Evolutionary conservation across 2,113 vertebrate species (phyloP).

Genomic region (Cyanistes caeruleus): DNA sequence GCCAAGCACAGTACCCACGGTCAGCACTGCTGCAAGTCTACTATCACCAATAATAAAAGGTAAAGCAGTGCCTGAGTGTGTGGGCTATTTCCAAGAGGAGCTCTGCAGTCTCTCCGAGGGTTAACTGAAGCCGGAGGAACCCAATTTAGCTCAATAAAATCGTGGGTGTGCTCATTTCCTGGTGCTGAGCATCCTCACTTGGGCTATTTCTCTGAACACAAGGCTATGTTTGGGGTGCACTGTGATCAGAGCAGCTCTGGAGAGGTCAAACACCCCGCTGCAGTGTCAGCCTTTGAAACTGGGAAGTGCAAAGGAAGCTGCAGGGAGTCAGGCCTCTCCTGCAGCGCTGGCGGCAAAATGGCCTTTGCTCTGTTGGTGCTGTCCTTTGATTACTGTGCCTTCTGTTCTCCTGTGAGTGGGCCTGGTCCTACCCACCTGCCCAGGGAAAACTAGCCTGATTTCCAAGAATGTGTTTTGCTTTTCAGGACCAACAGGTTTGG

Average conservation of each 20-base stretch:
- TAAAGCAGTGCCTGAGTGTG: background rate
- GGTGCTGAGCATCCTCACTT: background rate
- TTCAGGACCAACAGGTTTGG: background rate
- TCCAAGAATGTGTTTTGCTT: background rate
- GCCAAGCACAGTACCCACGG: background rate
- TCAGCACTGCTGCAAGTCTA: background rate
- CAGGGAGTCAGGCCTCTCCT: background rate
- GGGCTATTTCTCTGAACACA: background rate
- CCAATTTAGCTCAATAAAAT: background rate
- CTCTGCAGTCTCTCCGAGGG: background rate
- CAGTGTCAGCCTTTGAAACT: slow-evolving; percentile 11
- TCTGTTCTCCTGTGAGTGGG: background rate
- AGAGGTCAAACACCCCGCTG: slow-evolving; percentile 1
- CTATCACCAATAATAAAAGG: background rate
- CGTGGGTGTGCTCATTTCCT: background rate
- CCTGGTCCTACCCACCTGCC: background rate
- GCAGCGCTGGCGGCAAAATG: rapidly evolving
- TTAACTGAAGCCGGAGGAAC: background rate
- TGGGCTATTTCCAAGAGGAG: background rate
- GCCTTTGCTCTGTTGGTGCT: background rate
- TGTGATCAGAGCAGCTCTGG: background rate
- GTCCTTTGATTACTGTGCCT: background rate
- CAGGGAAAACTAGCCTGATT: background rate
- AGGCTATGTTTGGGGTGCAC: background rate
- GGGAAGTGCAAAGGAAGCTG: background rate